Conservation (phyloP, 2,113 vertebrate species). For the Scomber colias region DNA sequence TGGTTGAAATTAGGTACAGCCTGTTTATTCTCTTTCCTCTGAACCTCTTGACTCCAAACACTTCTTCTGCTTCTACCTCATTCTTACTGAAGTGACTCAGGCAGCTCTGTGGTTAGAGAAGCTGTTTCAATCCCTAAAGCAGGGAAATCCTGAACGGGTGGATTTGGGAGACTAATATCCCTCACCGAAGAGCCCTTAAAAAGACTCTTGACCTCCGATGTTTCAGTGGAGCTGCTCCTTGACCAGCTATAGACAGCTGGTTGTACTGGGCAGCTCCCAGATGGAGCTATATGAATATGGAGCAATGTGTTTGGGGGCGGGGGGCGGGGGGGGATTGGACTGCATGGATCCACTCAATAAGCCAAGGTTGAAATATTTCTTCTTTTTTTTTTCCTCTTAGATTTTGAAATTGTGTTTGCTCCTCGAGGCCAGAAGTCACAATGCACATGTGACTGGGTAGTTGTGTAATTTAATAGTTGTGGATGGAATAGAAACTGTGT, state of each 20-base stretch:
- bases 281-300: background rate
- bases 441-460: slow-evolving; percentile 22
- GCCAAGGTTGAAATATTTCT: background rate
- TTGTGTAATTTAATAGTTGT: slow-evolving; percentile 45
- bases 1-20: slow-evolving; percentile 42
- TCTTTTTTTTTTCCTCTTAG: background rate
- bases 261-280: background rate
- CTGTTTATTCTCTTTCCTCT: slow-evolving; percentile 45
- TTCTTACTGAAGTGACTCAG: slow-evolving; percentile 19
- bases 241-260: background rate
- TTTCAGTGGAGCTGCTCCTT: slow-evolving; percentile 26
- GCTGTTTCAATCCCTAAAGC: background rate
- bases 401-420: slow-evolving; percentile 30
- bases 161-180: slow-evolving; percentile 3
- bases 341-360: background rate
- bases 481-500: slow-evolving; percentile 39
- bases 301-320: background rate
- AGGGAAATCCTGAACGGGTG: slow-evolving; percentile 1
- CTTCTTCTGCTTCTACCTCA: background rate
- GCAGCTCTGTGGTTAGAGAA: slow-evolving; percentile 20
- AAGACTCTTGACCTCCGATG: background rate
- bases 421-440: slow-evolving; percentile 28
- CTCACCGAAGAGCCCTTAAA: slow-evolving; percentile 1
- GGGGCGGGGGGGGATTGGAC: no score
- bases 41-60: background rate